Evolutionary conservation across 1,140 invertebrate species (phyloP), one percentile per base, ranked within the genome.

Genomic region (Ganaspis sp.): DNA sequence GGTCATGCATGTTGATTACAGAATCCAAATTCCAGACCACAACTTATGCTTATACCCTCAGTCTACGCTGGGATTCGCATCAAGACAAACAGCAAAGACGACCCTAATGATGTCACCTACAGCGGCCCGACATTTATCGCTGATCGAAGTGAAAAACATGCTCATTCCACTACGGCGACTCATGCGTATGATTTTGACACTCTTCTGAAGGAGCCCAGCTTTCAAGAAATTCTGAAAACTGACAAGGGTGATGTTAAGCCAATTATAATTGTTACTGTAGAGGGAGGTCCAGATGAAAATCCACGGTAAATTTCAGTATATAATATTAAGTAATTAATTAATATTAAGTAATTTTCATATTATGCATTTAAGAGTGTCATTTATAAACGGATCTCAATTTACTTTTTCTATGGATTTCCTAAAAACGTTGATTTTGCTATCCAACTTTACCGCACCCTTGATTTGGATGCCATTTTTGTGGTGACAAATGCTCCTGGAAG

Each of bases 231-330:
- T 75, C 79, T 78, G 19, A 76, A 78, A 74, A 80, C 73, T 83
- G 76, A 81, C 78, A 75, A 82, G 21, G 82, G 80, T 34, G 23
- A 49, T 49, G 34, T 84, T 15, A 91, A 91, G 83, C 89, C 89
- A 53, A 81, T 91, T 73, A 26, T 91, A 74, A 73, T 90, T 11
- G 17, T 17, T 15, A 73, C 74, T n/a, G n/a, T n/a, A n/a, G n/a
- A n/a, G n/a, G n/a, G n/a, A n/a, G n/a, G n/a, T n/a, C n/a, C n/a
- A n/a, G n/a, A n/a, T n/a, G n/a, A n/a, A n/a, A n/a, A n/a, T n/a
- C n/a, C n/a, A n/a, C n/a, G n/a, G n/a, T n/a, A 87, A 92, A 88
- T 19, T 88, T 88, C 9, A 88, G 91, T 74, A 87, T 91, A 85
- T 90, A 90, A 72, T 90, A 90, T 37, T 73, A 87, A 74, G n/a